Evolutionary conservation across 1,140 invertebrate genomes (phyloP).

Genomic region (Dendroctonus ponderosae): DNA sequence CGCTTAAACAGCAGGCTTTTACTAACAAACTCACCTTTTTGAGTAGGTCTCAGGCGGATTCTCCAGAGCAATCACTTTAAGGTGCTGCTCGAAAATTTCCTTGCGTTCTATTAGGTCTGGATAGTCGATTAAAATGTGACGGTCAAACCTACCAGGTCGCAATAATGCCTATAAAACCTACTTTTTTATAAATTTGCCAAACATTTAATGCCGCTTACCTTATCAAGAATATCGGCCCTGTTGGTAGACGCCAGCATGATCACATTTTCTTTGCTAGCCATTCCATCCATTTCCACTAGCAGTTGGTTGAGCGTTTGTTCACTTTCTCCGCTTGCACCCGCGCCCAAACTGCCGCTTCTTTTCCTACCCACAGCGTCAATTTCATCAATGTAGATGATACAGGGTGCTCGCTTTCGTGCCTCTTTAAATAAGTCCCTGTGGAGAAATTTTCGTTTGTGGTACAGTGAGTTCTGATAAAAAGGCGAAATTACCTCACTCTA

Average conservation of each 20-base stretch:
- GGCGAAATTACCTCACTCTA: slow-evolving; percentile 22
- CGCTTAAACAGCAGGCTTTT: too few species aligned
- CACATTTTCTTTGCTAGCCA: slow-evolving; percentile 88
- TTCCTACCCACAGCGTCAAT: slow-evolving; percentile 96
- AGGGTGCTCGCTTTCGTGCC: slow-evolving; percentile 84
- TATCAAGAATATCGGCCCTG: slow-evolving; percentile 92
- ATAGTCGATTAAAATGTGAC: slow-evolving; percentile 94
- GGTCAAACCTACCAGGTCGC: slow-evolving; percentile 92
- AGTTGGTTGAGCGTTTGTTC: slow-evolving; percentile 98
- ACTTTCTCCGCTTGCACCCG: slow-evolving; percentile 72
- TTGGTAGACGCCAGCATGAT: slow-evolving; percentile 97
- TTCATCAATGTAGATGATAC: slow-evolving; percentile 98
- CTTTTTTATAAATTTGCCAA: neutral
- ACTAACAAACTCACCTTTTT: slow-evolving; percentile 49
- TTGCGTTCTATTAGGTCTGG: slow-evolving; percentile 85
- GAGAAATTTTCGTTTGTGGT: too few species aligned
- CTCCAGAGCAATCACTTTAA: slow-evolving; percentile 79
- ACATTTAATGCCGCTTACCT: slow-evolving; percentile 55
- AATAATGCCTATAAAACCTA: slow-evolving; percentile 70
- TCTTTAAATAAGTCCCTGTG: slow-evolving; percentile 88
- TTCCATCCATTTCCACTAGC: slow-evolving; percentile 98
- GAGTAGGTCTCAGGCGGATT: slow-evolving; percentile 66
- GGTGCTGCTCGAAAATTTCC: slow-evolving; percentile 93
- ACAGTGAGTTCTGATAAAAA: too few species aligned
- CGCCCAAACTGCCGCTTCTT: slow-evolving; percentile 59